Percentiles rank a stretch among this genome's conserved stretches.
Conservation (phyloP, 1,140 invertebrate species). For the Apis mellifera region DNA sequence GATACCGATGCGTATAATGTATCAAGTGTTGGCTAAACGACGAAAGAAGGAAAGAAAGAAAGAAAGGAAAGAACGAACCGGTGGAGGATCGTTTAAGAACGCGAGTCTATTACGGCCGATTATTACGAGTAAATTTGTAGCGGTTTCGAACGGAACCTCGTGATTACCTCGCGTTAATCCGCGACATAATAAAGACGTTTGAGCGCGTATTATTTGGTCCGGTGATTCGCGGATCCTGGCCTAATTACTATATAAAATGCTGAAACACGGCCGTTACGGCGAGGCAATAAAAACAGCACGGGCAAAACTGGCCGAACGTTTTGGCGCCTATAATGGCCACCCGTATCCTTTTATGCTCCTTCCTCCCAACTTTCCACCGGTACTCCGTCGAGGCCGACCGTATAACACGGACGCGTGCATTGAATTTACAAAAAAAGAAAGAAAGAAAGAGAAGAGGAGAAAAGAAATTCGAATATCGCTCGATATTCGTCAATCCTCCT, state of each 20-base stretch:
- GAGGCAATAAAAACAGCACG: conserved; percentile 50
- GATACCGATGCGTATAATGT: background rate
- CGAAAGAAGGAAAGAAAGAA: too few species aligned
- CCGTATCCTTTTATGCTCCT: conserved; percentile 27
- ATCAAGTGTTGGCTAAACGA: background rate
- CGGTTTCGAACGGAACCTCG: conserved; percentile 50
- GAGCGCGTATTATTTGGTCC: conserved; percentile 39
- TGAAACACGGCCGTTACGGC: conserved; percentile 49
- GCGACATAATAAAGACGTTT: conserved; percentile 70
- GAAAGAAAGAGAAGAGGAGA: background rate
- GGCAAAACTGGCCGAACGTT: conserved; percentile 49
- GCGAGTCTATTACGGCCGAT: conserved; percentile 40
- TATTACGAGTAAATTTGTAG: conserved; percentile 56
- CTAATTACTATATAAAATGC: conserved; percentile 69
- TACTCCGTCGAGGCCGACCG: conserved; percentile 1
- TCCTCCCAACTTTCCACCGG: conserved; percentile 26
- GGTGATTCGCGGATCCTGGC: conserved; percentile 47
- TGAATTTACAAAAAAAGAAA: background rate
- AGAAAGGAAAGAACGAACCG: background rate
- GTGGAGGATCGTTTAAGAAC: background rate
- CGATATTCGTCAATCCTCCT: conserved; percentile 16
- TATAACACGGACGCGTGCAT: background rate
- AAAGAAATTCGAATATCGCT: background rate
- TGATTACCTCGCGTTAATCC: conserved; percentile 67
- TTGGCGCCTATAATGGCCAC: conserved; percentile 51